Base-by-base conservation (phyloP, 2,797 vertebrate species). In the Stomatorhinus walkeri region DNA sequence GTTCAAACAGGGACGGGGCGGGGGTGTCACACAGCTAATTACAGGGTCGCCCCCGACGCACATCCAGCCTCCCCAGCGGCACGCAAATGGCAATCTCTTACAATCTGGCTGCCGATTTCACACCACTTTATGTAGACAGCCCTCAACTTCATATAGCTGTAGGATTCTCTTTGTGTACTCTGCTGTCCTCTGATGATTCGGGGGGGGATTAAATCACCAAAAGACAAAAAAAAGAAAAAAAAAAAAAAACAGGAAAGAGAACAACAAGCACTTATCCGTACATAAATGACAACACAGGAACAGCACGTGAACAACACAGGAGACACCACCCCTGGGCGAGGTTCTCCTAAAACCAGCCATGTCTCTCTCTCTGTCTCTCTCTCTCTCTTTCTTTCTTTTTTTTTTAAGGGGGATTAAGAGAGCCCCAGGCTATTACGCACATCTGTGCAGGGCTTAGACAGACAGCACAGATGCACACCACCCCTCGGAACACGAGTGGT, bases 261-360 rank as follows among this genome's bases (percentile, higher is more conserved):
- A 54, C n/a, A 87, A 89, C 84, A 89, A 48, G 24, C 48, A 68
- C 61, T 92, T 91, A 90, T 10, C 88, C 64, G 90, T 85, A 89
- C 76, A 91, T 89, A 87, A 87, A 90, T 91, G 61, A 54, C 79
- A 89, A 85, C 16, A 68, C 64, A 32, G 64, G 89, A 85, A 89
- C 72, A 40, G 32, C 32, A 91, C 88, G 88, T 54, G 89, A 85
- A 89, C 14, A 36, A 14, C 32, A 90, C 87, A 89, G 76, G 68
- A 90, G 89, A 88, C 72, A 14, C 87, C 24, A 87, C 90, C 88
- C 56, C 64, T 40, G 88, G 91, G 87, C 64, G 68, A 84, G 89
- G 90, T 90, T 91, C 89, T 10, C 52, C 51, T 61, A 79, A 68
- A 86, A 52, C 14, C 49, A 32, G 28, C 49, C 85, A 16, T 36